A percentile compares a stretch with the other conserved stretches of the same genome.
These are phyloP conservation scores for Psittacara wagleri DNA, from an alignment of 2,113 vertebrate genomes.

Conservation along the genomic window DNA sequence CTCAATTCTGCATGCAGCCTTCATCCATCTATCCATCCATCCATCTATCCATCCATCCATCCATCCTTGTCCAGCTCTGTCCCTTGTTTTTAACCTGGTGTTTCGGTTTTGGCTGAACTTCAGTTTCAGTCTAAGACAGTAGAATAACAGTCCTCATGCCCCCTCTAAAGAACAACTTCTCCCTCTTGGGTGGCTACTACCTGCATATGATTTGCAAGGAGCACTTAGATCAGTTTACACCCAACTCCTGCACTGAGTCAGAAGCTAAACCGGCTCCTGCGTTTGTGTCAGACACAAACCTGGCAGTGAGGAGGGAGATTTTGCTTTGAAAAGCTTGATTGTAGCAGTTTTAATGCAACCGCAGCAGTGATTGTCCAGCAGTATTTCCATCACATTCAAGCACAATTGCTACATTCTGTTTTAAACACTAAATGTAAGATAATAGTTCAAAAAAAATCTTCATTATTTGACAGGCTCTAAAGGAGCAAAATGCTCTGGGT, in stretches of 20 bases:
- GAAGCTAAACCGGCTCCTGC: not conserved
- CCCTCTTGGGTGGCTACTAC: not conserved
- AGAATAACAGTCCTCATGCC: not conserved
- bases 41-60: not conserved
- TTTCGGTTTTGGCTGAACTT: not conserved
- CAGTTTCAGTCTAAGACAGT: not conserved
- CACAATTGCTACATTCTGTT: not conserved
- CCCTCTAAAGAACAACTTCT: not conserved
- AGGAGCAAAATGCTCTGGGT: not conserved
- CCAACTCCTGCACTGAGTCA: fast-evolving
- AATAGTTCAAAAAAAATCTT: not conserved
- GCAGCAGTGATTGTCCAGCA: not conserved
- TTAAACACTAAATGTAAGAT: not conserved
- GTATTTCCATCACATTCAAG: not conserved
- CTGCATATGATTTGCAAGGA: not conserved
- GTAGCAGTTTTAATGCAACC: not conserved
- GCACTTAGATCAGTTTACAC: not conserved
- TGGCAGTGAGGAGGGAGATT: not conserved
- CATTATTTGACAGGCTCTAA: not conserved
- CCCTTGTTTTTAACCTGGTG: not conserved
- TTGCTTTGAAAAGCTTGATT: not conserved
- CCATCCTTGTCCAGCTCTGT: not conserved
- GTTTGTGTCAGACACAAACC: not conserved
- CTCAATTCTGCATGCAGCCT: not conserved
- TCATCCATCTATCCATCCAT: not conserved